These are phyloP conservation scores for Apodemia hepburni DNA, from an alignment of 2,888 invertebrate genomes.

Conservation along the genomic window DNA sequence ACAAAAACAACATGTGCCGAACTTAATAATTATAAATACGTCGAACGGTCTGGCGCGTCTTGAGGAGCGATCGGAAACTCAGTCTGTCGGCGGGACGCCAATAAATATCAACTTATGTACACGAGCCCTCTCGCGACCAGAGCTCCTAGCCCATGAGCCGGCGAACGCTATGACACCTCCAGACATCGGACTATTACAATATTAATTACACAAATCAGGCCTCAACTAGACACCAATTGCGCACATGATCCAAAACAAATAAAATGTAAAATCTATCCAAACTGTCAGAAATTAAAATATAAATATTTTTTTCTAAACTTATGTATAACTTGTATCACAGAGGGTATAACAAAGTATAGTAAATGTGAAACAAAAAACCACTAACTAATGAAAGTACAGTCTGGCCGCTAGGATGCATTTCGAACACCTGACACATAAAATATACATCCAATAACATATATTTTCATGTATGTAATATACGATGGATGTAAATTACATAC, in stretches of 20 bases:
- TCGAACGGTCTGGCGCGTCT: constrained; percentile 68
- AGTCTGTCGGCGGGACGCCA: constrained; percentile 66
- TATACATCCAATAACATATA: background rate
- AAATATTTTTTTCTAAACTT: constrained; percentile 13
- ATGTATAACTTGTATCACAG: constrained; percentile 15
- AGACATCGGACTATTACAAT: constrained; percentile 6
- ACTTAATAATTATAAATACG: constrained; percentile 72
- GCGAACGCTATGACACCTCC: constrained; percentile 9
- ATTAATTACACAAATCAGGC: constrained; percentile 15
- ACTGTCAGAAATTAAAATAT: constrained; percentile 15
- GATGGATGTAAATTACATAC: background rate
- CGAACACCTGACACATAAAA: background rate
- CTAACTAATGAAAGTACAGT: background rate
- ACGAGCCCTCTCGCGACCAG: constrained; percentile 62
- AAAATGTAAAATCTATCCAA: constrained; percentile 9
- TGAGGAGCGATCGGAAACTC: constrained; percentile 47
- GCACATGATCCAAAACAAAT: constrained; percentile 12
- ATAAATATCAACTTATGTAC: constrained; percentile 78
- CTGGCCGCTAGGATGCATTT: background rate
- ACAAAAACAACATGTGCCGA: constrained; percentile 77
- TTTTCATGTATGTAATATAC: background rate
- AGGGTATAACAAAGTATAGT: constrained; percentile 7
- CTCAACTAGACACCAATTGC: constrained; percentile 9
- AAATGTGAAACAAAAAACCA: constrained; percentile 3
- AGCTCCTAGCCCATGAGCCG: constrained; percentile 27